Conservation (phyloP, 1,140 invertebrate species). For the Nephila pilipes region DNA sequence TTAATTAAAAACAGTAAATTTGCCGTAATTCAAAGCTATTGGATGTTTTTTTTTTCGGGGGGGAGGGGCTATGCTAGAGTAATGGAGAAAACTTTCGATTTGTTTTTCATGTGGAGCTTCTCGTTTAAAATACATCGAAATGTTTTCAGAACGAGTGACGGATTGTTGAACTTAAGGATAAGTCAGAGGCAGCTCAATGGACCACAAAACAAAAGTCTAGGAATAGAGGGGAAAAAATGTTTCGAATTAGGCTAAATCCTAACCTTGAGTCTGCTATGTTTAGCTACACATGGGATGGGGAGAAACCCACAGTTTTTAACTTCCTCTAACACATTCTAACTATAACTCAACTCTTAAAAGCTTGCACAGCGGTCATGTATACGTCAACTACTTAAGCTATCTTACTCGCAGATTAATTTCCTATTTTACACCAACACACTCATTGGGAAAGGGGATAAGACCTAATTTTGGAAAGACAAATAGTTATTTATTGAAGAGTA, state of each 20-base stretch:
- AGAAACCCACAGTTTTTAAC: background rate
- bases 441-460: background rate
- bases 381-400: background rate
- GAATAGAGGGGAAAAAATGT: too few relatives aligned
- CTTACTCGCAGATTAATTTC: background rate
- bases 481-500: background rate
- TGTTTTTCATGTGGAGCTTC: too few relatives aligned
- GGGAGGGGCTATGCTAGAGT: too few relatives aligned
- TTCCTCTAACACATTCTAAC: conserved; percentile 4
- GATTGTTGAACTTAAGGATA: too few relatives aligned
- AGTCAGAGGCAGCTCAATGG: too few relatives aligned
- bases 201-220: too few relatives aligned
- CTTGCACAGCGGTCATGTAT: background rate
- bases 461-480: conserved; percentile 13
- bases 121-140: too few relatives aligned
- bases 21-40: too few relatives aligned
- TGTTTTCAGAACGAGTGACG: too few relatives aligned
- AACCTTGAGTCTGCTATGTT: background rate
- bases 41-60: too few relatives aligned
- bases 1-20: too few relatives aligned
- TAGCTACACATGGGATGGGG: background rate
- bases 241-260: background rate
- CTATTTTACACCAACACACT: background rate
- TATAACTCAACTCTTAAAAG: background rate
- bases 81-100: too few relatives aligned